Percentiles rank a stretch among this genome's conserved stretches.
These are phyloP conservation scores for Leptarthrus brevirostris DNA, from an alignment of 2,888 invertebrate genomes.

Conservation along the genomic window DNA sequence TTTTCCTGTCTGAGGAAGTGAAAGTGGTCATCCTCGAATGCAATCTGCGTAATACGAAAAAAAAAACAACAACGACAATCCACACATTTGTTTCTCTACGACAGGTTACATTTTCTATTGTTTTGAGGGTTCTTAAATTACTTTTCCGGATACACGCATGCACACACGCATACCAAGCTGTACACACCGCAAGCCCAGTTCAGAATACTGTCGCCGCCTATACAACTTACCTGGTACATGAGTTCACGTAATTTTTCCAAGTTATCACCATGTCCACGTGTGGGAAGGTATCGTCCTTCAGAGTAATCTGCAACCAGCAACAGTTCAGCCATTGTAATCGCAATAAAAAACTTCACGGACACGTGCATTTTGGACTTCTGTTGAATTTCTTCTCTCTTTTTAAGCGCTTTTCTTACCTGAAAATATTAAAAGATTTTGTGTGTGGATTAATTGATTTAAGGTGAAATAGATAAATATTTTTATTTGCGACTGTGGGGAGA, in stretches of 20 bases:
- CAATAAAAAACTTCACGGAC: constrained; percentile 53
- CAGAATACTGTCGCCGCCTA: neutral
- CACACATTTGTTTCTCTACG: too few species aligned
- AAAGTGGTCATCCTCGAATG: constrained; percentile 11
- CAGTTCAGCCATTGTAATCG: constrained; percentile 54
- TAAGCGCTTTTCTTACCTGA: constrained; percentile 10
- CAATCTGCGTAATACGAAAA: neutral
- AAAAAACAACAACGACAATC: neutral
- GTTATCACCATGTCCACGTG: constrained; percentile 68
- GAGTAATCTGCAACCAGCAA: constrained; percentile 61
- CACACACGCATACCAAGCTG: too few species aligned
- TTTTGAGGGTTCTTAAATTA: constrained; percentile 15
- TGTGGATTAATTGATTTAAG: too few species aligned
- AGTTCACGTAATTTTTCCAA: constrained; percentile 70
- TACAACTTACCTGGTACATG: constrained; percentile 71
- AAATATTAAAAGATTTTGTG: too few species aligned
- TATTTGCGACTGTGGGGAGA: too few species aligned
- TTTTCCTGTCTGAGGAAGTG: constrained; percentile 3
- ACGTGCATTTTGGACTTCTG: constrained; percentile 55
- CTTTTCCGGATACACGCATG: too few species aligned
- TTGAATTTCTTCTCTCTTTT: too few species aligned
- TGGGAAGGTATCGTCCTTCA: constrained; percentile 69
- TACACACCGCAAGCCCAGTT: neutral
- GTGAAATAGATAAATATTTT: too few species aligned
- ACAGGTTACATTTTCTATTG: neutral